These are phyloP conservation scores for Aphelinus atriplicis DNA, from an alignment of 1,140 invertebrate genomes.

Conservation along the genomic window DNA sequence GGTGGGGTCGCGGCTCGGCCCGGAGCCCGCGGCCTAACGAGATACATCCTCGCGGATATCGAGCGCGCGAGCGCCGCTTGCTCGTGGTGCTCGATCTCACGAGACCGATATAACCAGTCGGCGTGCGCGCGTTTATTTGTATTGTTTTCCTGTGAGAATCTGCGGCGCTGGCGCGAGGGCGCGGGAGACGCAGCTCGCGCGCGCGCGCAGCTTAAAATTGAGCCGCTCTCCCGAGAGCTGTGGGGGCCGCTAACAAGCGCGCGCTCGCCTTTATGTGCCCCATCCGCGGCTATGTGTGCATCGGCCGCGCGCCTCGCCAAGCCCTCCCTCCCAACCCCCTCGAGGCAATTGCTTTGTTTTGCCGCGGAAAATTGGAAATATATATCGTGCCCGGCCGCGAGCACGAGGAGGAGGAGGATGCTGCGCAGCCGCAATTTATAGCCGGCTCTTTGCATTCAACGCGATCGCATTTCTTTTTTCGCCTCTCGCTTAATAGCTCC, in stretches of 20 bases:
- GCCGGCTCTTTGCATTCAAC: neutral
- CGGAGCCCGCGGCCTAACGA: neutral
- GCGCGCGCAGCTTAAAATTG: neutral
- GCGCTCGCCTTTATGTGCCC: too few relatives aligned
- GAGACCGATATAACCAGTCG: neutral
- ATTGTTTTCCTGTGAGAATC: conserved; percentile 29
- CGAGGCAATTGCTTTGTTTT: conserved; percentile 25
- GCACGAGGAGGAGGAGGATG: neutral
- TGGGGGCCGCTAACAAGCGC: too few relatives aligned
- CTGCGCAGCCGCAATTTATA: neutral
- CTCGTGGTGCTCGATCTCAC: neutral
- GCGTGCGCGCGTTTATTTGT: conserved; percentile 3
- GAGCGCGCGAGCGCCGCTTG: neutral
- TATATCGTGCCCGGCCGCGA: neutral
- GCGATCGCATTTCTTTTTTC: too few relatives aligned
- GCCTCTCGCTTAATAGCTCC: too few relatives aligned
- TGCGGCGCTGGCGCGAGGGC: neutral
- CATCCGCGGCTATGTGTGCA: too few relatives aligned
- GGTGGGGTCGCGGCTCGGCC: neutral
- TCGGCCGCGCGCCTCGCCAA: too few relatives aligned
- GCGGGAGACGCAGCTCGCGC: neutral
- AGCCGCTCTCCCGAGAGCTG: too few relatives aligned
- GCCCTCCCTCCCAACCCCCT: too few relatives aligned
- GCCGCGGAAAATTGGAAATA: conserved; percentile 18
- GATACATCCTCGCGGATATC: conserved; percentile 3